phyloP scores from a whole-genome alignment of 1,140 invertebrate genomes.

The Drosophila pruinosa region DNA sequence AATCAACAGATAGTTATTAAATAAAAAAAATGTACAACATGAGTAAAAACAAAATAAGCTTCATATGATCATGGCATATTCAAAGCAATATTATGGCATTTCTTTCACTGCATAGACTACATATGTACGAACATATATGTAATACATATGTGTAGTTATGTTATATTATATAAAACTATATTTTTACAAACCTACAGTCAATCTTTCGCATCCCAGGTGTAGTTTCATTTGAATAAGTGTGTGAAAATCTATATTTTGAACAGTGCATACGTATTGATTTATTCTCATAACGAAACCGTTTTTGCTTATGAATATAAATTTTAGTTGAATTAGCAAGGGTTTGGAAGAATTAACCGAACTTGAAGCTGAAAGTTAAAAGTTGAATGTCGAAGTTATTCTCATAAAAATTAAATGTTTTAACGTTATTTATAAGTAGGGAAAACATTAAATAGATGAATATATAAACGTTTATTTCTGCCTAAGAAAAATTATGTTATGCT shows the following conservation, averaged over 20 bases:
- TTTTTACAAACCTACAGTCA: constrained; percentile 7
- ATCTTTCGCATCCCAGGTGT: constrained; percentile 12
- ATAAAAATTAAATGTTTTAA: constrained; percentile 35
- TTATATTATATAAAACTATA: constrained; percentile 3
- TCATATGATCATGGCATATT: constrained; percentile 30
- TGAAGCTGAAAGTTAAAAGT: constrained; percentile 14
- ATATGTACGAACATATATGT: background rate
- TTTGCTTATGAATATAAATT: constrained; percentile 22
- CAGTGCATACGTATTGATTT: constrained; percentile 21
- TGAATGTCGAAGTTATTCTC: constrained; percentile 8
- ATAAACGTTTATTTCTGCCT: background rate
- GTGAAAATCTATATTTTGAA: constrained; percentile 19
- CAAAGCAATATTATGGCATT: constrained; percentile 10
- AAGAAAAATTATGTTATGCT: constrained; percentile 14
- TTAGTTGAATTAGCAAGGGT: constrained; percentile 25
- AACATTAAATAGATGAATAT: background rate
- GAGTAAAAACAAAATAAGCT: constrained; percentile 8
- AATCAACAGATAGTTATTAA: constrained; percentile 52
- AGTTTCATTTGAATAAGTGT: constrained; percentile 6
- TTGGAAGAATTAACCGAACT: constrained; percentile 62
- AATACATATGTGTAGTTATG: background rate
- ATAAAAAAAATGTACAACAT: constrained; percentile 34
- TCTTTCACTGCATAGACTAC: background rate
- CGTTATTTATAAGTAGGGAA: constrained; percentile 3
- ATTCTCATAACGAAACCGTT: constrained; percentile 12